These are phyloP conservation scores for Drosophila persimilis DNA, from an alignment of 1,140 invertebrate species.

Conservation along the genomic window DNA sequence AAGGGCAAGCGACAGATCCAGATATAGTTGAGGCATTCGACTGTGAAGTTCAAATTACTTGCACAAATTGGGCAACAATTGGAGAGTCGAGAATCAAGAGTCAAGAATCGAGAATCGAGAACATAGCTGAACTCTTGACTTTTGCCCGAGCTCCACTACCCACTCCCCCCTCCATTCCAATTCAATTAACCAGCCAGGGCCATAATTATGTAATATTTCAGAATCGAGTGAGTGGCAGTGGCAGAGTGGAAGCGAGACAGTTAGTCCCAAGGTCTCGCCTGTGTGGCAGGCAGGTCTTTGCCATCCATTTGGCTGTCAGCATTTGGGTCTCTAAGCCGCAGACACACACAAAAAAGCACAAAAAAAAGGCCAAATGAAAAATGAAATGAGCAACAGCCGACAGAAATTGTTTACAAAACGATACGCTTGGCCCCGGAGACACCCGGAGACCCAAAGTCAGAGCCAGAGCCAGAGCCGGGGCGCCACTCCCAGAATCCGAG, in stretches of 20 bases:
- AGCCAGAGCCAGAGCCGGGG: constrained; percentile 26
- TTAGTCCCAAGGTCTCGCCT: constrained; percentile 61
- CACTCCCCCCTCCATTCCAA: constrained; percentile 50
- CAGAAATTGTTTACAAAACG: constrained; percentile 61
- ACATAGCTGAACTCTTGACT: constrained; percentile 48
- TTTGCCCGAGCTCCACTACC: constrained; percentile 13
- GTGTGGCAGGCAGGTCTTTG: constrained; percentile 7
- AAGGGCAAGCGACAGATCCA: constrained; percentile 31
- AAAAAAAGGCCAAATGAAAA: constrained; percentile 28
- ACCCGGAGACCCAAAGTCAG: constrained; percentile 32
- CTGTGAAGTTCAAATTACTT: constrained; percentile 46
- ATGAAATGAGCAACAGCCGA: constrained; percentile 27
- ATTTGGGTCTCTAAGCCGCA: constrained; percentile 52
- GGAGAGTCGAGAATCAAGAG: constrained; percentile 9
- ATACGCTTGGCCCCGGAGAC: constrained; percentile 51
- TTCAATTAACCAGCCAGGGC: constrained; percentile 71
- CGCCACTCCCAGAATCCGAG: constrained; percentile 61
- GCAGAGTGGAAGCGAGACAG: constrained; percentile 20
- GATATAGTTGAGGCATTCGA: constrained; percentile 33
- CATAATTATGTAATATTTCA: constrained; percentile 72
- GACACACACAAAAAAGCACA: background rate
- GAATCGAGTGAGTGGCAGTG: constrained; percentile 46
- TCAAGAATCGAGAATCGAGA: constrained; percentile 15
- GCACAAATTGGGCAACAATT: constrained; percentile 47
- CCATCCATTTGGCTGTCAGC: constrained; percentile 71